Evolutionary conservation across 2,888 invertebrate species (phyloP), one percentile per base, ranked within the genome.

Genomic region (Calliphora vomitoria): DNA sequence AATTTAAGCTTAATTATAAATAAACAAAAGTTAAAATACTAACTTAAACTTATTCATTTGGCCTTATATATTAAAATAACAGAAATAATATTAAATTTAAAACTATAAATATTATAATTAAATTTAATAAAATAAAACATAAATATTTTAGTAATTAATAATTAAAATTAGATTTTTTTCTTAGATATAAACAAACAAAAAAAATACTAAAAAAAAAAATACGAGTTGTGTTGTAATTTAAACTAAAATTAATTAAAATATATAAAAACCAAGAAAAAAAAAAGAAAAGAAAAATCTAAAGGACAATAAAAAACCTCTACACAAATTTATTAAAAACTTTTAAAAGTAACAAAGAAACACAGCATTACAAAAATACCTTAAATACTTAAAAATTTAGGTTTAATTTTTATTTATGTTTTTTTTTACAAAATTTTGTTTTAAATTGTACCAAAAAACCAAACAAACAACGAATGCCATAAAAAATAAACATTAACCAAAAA

Each of bases 31-130:
- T 87, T 88, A 88, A 89, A 83, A 86, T 89, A 89, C 80, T 79
- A 85, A 87, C 81, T 86, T 86, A 81, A 86, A 88, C 85, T 85
- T 87, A 92, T 92, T 92, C 91, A 92, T 92, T 92, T 92, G 92
- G 92, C 92, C 92, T 92, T 92, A 92, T 91, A 91, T 92, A 91
- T 91, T 91, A 85, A 85, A 68, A 82, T 84, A 81, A 88, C 25
- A 82, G 85, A 89, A 86, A 68, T 88, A 88, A 80, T 31, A 71
- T 64, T 15, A 55, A 25, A 53, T 44, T 44, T 10, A 44, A 41
- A 41, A 41, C 4, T 8, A 41, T 41, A 41, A 44, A 44, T 13
- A 13, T 44, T 11, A 44, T 18, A 55, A 68, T 41, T 62, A 82
- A 74, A 41, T 38, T 31, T 35, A 20, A 44, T 35, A 20, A 71